phyloP scores from a whole-genome alignment of 2,797 vertebrate species.

The Molossus alvarezi region DNA sequence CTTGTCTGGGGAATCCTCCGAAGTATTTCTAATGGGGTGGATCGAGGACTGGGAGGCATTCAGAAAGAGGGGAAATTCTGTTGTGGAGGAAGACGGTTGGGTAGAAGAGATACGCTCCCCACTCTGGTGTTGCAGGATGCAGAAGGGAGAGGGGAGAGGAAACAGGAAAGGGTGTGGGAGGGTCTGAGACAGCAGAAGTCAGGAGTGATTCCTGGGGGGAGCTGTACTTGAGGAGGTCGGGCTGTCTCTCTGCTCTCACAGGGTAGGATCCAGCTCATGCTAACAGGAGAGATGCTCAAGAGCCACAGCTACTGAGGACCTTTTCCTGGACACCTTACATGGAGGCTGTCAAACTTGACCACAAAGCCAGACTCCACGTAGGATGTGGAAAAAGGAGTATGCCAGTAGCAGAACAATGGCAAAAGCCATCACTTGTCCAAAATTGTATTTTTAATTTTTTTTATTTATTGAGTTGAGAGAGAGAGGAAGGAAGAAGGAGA shows the following conservation, averaged over 20 bases:
- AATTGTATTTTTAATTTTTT: too few species aligned
- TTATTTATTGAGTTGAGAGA: too few species aligned
- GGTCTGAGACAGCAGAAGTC: rapidly evolving
- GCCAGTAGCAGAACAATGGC: rapidly evolving
- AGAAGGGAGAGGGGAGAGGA: not conserved
- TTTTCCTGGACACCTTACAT: not conserved
- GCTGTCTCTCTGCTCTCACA: not conserved
- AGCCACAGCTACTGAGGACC: not conserved
- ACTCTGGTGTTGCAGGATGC: not conserved
- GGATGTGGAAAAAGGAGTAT: not conserved
- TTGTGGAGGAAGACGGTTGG: not conserved
- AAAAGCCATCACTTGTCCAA: not conserved
- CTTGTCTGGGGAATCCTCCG: not conserved
- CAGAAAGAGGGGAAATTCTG: not conserved
- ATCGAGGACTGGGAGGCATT: not conserved
- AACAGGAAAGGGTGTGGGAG: rapidly evolving
- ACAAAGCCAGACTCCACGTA: not conserved
- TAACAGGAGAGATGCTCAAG: not conserved
- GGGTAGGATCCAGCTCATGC: not conserved
- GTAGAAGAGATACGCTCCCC: rapidly evolving
- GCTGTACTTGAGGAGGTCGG: rapidly evolving
- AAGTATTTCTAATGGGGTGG: rapidly evolving
- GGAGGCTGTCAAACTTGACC: not conserved
- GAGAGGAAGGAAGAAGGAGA: too few species aligned
- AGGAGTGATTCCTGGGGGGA: rapidly evolving